These are phyloP conservation scores for Gastracanthus pulcherrimus DNA, from an alignment of 2,888 invertebrate genomes.

Conservation along the genomic window DNA sequence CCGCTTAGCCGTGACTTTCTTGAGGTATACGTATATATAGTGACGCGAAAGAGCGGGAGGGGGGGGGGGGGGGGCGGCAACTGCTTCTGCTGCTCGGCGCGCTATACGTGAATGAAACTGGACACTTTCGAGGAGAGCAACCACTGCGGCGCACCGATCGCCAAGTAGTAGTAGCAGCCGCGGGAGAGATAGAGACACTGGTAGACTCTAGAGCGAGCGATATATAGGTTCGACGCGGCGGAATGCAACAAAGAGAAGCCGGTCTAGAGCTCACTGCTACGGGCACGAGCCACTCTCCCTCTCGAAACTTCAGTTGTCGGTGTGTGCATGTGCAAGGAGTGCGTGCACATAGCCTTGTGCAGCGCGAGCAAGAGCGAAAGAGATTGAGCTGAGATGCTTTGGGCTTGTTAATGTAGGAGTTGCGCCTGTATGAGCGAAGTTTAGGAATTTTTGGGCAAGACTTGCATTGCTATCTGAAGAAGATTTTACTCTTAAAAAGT, in stretches of 20 bases:
- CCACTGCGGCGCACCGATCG: conserved; percentile 21
- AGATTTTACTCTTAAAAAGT: too few relatives aligned
- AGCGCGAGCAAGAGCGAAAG: neutral
- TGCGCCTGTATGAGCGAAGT: too few relatives aligned
- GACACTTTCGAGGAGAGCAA: conserved; percentile 62
- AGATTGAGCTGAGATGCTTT: neutral
- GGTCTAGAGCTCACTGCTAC: conserved; percentile 50
- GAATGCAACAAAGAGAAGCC: conserved; percentile 69
- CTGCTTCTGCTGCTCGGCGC: conserved; percentile 48
- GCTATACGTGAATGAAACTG: conserved; percentile 70
- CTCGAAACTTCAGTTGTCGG: conserved; percentile 15
- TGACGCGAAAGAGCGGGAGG: conserved; percentile 29
- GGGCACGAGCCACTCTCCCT: conserved; percentile 46
- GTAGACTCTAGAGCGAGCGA: neutral
- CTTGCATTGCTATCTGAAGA: too few relatives aligned
- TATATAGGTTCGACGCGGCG: conserved; percentile 60
- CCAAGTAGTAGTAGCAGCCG: too few relatives aligned
- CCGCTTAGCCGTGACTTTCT: conserved; percentile 63
- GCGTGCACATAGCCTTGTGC: neutral
- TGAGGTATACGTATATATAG: conserved; percentile 42
- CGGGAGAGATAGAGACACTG: neutral
- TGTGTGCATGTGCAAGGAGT: neutral
- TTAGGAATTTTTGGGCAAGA: neutral
- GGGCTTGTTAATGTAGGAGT: neutral
- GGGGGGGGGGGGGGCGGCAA: neutral